Percentiles rank a stretch among this genome's conserved stretches.
Conservation (phyloP, 2,888 invertebrate genomes). For the Bombylius major region DNA sequence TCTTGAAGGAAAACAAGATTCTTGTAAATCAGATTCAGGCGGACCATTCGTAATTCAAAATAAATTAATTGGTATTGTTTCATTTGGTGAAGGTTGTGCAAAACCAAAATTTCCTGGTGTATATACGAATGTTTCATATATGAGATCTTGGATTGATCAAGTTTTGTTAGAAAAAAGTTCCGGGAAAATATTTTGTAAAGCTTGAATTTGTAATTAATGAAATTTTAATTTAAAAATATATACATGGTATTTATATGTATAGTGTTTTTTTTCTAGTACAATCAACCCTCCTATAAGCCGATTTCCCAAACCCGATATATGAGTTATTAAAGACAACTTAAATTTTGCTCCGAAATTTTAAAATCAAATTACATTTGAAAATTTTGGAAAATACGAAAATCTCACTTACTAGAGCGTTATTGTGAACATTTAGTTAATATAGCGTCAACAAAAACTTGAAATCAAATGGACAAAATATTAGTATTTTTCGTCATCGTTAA, state of each 20-base stretch:
- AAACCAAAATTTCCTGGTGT: constrained; percentile 4
- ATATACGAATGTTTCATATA: constrained; percentile 3
- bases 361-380: no score
- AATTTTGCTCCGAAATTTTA: no score
- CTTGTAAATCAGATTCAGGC: constrained; percentile 9
- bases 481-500: no score
- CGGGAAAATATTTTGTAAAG: neutral
- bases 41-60: constrained; percentile 3
- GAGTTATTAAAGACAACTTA: no score
- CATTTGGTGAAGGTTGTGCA: constrained; percentile 6
- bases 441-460: no score
- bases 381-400: no score
- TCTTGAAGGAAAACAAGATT: constrained; percentile 31
- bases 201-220: neutral
- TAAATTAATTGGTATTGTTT: constrained; percentile 6
- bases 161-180: neutral
- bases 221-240: neutral
- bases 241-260: neutral
- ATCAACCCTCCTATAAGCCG: no score
- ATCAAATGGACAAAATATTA: no score
- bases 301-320: no score
- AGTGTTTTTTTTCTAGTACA: neutral
- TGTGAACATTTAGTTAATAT: no score
- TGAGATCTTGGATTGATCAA: constrained; percentile 8
- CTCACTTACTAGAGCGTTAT: no score